A percentile compares a stretch with the other conserved stretches of the same genome.
Evolutionary conservation across 2,888 invertebrate species (phyloP).

Genomic region (Papilio elwesi): DNA sequence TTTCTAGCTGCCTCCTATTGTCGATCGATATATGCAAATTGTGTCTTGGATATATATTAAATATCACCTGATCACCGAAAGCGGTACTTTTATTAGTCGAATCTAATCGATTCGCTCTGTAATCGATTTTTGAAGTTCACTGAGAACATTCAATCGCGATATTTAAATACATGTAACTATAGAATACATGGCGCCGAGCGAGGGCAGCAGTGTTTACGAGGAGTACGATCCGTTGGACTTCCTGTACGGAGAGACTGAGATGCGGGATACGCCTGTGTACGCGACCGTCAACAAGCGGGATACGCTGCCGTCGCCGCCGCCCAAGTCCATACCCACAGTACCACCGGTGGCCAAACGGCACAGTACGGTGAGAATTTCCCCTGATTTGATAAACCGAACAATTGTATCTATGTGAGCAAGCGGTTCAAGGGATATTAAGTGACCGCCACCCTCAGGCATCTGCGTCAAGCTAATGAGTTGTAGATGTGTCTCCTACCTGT

Average conservation of each 20-base stretch:
- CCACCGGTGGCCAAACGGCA: conserved; percentile 69
- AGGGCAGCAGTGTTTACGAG: conserved; percentile 78
- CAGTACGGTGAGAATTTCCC: conserved; percentile 66
- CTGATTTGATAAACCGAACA: neutral
- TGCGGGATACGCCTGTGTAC: conserved; percentile 76
- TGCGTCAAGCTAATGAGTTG: neutral
- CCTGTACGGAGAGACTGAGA: conserved; percentile 78
- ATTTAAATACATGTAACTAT: conserved; percentile 31
- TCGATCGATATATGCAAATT: too few species aligned
- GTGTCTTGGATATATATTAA: too few species aligned
- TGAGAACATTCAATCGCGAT: too few species aligned
- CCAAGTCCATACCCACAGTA: conserved; percentile 71
- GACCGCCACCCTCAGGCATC: too few species aligned
- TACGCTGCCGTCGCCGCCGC: conserved; percentile 76
- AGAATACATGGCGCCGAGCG: conserved; percentile 74
- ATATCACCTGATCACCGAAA: too few species aligned
- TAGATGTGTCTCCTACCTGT: too few species aligned
- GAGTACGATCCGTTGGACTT: conserved; percentile 81
- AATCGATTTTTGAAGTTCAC: too few species aligned
- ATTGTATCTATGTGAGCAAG: too few species aligned
- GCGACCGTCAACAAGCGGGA: conserved; percentile 73
- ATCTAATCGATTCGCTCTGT: too few species aligned
- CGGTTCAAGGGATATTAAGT: too few species aligned
- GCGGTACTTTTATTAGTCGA: too few species aligned
- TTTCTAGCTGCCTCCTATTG: too few species aligned